Evolutionary conservation across 30 jellyfish, hydroid and myxozoan genomes (phyloP).

Genomic region (Hydractinia echinata): DNA sequence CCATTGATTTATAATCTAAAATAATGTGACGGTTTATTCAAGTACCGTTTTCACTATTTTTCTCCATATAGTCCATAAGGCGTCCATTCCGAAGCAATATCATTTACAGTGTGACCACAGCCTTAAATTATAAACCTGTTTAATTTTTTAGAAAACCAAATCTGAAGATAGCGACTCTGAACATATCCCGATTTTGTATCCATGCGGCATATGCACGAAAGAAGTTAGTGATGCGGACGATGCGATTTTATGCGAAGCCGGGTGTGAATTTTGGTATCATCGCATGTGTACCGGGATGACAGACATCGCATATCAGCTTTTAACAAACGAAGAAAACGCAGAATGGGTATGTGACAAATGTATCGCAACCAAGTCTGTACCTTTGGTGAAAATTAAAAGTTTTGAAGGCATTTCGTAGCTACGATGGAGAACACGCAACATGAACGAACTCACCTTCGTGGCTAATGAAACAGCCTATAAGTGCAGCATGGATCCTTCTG

Average conservation of each 20-base stretch:
- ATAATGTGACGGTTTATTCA: no score
- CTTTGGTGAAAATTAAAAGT: constrained; percentile 46
- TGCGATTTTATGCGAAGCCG: constrained; percentile 96
- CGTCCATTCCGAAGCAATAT: no score
- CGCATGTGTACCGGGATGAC: constrained; percentile 94
- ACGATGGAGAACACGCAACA: background rate
- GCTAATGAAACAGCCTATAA: no score
- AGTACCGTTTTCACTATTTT: no score
- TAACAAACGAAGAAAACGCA: constrained; percentile 96
- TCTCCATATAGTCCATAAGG: no score
- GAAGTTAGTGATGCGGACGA: constrained; percentile 90
- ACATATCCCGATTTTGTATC: constrained; percentile 51
- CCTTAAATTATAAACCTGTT: background rate
- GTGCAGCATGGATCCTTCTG: no score
- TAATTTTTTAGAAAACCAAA: background rate
- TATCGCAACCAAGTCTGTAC: constrained; percentile 72
- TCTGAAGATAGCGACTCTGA: constrained; percentile 24
- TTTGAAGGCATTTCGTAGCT: background rate
- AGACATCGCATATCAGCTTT: constrained; percentile 71
- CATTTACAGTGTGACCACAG: no score
- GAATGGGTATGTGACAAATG: constrained; percentile 99
- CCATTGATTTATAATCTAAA: no score
- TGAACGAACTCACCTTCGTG: no score
- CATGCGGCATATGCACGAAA: constrained; percentile 96
- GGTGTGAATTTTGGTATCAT: constrained; percentile 95